Percentiles rank a stretch among this genome's conserved stretches.
These are phyloP conservation scores for Oceanodroma leucorhoa DNA, from an alignment of 2,797 vertebrate species.

Conservation along the genomic window DNA sequence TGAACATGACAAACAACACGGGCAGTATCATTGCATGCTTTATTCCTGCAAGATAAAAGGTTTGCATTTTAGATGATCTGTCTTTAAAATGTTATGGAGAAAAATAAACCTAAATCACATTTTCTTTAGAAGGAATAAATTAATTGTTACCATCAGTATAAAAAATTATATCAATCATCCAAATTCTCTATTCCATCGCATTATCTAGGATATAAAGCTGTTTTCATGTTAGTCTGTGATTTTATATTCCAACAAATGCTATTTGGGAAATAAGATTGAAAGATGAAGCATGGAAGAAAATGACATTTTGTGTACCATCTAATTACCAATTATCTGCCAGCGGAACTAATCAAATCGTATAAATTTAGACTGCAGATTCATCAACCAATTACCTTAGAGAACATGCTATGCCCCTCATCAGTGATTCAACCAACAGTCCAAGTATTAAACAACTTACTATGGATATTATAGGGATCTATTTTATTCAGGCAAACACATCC, in stretches of 20 bases:
- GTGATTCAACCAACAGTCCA: slow-evolving; percentile 1
- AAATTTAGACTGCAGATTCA: slow-evolving; percentile 54
- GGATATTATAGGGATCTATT: not conserved
- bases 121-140: slow-evolving; percentile 74
- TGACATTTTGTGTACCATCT: slow-evolving; percentile 68
- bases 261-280: slow-evolving; percentile 70
- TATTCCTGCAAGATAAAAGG: not conserved
- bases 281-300: slow-evolving; percentile 67
- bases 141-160: slow-evolving; percentile 76
- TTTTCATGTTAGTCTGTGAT: slow-evolving; percentile 68
- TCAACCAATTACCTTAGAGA: slow-evolving; percentile 54
- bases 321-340: slow-evolving; percentile 64
- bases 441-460: slow-evolving; percentile 5
- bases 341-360: slow-evolving; percentile 66
- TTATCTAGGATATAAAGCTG: slow-evolving; percentile 69
- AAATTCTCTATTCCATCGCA: slow-evolving; percentile 76
- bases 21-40: not conserved
- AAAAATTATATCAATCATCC: slow-evolving; percentile 81
- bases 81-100: slow-evolving; percentile 42
- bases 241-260: slow-evolving; percentile 74
- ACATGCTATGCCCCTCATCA: slow-evolving; percentile 22
- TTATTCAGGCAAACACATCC: not conserved
- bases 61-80: slow-evolving; percentile 27
- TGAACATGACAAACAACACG: slow-evolving; percentile 1
- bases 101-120: slow-evolving; percentile 65